These are phyloP conservation scores for Falcaria lacertinaria DNA, from an alignment of 2,888 invertebrate species.

Conservation along the genomic window DNA sequence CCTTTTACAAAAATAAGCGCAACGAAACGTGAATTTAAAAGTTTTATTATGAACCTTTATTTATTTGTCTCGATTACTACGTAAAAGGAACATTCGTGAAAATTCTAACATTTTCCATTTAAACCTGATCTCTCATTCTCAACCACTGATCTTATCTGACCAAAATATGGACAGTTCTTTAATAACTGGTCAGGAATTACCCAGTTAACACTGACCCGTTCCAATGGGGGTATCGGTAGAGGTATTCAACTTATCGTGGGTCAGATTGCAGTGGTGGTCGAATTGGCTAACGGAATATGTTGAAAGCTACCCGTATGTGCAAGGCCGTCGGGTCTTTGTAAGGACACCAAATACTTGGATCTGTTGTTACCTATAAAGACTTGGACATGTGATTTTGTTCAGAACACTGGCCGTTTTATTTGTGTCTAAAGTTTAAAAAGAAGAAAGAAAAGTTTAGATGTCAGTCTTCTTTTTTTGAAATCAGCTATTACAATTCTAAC, in stretches of 20 bases:
- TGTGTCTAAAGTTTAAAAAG: too few relatives aligned
- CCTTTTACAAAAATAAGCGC: background rate
- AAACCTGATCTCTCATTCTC: slow-evolving; percentile 14
- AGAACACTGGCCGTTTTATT: background rate
- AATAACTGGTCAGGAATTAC: slow-evolving; percentile 14
- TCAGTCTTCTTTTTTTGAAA: too few relatives aligned
- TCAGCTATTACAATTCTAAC: too few relatives aligned
- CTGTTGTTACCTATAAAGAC: slow-evolving; percentile 10
- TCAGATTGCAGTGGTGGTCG: slow-evolving; percentile 22
- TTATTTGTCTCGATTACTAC: too few relatives aligned
- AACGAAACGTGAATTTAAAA: background rate
- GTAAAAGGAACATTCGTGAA: slow-evolving; percentile 6
- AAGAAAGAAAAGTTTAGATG: too few relatives aligned
- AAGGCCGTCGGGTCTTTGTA: slow-evolving; percentile 57
- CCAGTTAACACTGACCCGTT: slow-evolving; percentile 20
- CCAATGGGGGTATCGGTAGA: background rate
- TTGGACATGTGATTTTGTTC: background rate
- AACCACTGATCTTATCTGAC: slow-evolving; percentile 18
- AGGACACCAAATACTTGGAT: slow-evolving; percentile 42
- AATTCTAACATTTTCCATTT: slow-evolving; percentile 11
- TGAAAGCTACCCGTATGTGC: slow-evolving; percentile 52
- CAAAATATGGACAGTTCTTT: slow-evolving; percentile 16
- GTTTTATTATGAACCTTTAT: too few relatives aligned
- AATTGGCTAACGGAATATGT: slow-evolving; percentile 51
- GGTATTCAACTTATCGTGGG: slow-evolving; percentile 10